A percentile compares a stretch with the other conserved stretches of the same genome.
phyloP scores from a whole-genome alignment of 2,797 vertebrate species.

The Esox lucius region DNA sequence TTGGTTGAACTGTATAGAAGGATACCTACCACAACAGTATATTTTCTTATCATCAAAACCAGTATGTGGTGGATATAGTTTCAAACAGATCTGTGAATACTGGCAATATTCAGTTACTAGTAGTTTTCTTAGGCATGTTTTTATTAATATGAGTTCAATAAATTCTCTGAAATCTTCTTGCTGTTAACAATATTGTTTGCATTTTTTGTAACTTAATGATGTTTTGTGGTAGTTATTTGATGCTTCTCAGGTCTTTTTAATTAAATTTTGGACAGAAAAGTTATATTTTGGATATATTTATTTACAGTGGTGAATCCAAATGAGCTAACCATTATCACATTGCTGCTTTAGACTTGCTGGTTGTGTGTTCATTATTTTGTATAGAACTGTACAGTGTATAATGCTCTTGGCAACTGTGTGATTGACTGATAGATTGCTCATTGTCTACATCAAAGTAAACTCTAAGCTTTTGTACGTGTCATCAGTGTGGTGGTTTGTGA shows the following conservation, averaged over 20 bases:
- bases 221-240: slow-evolving; percentile 1
- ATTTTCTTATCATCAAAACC: too few species aligned
- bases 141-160: too few species aligned
- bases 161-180: too few species aligned
- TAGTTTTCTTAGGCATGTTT: too few species aligned
- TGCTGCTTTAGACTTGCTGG: neutral
- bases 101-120: too few species aligned
- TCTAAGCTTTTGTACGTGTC: slow-evolving; percentile 19
- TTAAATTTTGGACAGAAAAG: neutral
- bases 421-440: slow-evolving; percentile 29
- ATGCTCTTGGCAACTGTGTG: neutral
- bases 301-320: neutral
- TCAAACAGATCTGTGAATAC: too few species aligned
- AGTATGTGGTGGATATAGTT: too few species aligned
- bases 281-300: too few species aligned
- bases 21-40: too few species aligned
- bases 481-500: neutral
- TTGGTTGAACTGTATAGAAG: too few species aligned
- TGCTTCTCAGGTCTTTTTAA: slow-evolving; percentile 3
- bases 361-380: slow-evolving; percentile 17
- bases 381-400: slow-evolving; percentile 16
- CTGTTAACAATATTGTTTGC: too few species aligned
- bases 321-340: neutral
- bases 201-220: neutral
- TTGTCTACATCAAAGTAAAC: slow-evolving; percentile 53